Conservation (phyloP, 2,888 invertebrate species). For the Lithophane semibrunnea region DNA sequence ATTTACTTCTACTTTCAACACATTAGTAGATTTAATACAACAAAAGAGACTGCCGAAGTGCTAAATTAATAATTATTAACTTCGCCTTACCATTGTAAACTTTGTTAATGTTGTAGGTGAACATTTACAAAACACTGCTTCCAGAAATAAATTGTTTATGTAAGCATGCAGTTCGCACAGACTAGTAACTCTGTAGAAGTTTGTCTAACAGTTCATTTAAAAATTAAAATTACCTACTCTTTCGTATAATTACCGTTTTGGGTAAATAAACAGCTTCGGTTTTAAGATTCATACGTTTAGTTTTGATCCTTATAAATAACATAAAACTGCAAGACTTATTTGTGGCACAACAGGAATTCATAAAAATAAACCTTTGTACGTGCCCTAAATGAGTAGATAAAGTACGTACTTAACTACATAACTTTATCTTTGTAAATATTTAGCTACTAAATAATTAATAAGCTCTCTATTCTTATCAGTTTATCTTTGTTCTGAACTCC, state of each 20-base stretch:
- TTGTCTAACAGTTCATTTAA: constrained; percentile 12
- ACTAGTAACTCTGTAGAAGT: constrained; percentile 9
- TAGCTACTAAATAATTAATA: neutral
- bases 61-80: neutral
- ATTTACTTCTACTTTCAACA: neutral
- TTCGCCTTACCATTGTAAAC: neutral
- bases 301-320: neutral
- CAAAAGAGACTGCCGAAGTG: neutral
- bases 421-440: neutral
- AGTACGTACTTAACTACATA: neutral
- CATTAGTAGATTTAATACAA: neutral
- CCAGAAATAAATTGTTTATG: constrained; percentile 43
- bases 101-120: neutral
- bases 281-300: no score
- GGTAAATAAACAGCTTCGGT: neutral
- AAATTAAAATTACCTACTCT: neutral
- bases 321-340: neutral
- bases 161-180: neutral
- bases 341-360: neutral
- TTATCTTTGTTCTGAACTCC: neutral
- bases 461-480: neutral
- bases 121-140: constrained; percentile 3
- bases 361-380: neutral
- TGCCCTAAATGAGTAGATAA: neutral
- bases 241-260: neutral